phyloP scores from a whole-genome alignment of 2,888 invertebrate species.

The Athetis lepigone region DNA sequence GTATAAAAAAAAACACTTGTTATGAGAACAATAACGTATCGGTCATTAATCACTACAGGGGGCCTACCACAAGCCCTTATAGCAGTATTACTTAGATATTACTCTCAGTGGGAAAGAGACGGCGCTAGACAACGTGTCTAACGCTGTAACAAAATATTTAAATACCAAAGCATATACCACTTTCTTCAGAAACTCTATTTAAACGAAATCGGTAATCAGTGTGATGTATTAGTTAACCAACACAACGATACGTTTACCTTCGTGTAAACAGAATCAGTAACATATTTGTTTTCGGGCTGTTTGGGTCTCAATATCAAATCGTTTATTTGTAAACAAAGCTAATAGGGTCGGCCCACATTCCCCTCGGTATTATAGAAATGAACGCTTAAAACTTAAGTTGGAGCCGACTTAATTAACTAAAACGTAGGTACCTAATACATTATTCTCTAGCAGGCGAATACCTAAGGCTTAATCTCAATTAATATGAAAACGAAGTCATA shows the following conservation, averaged over 20 bases:
- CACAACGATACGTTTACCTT: constrained; percentile 25
- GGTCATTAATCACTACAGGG: too few species aligned
- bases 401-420: constrained; percentile 52
- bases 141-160: too few species aligned
- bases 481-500: constrained; percentile 38
- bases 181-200: background rate
- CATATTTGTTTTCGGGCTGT: constrained; percentile 42
- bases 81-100: too few species aligned
- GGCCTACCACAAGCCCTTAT: too few species aligned
- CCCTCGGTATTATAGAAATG: constrained; percentile 46
- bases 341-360: constrained; percentile 41
- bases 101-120: too few species aligned
- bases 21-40: too few species aligned
- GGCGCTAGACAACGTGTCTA: too few species aligned
- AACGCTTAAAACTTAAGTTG: constrained; percentile 54
- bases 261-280: constrained; percentile 51
- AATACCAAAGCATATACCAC: too few species aligned
- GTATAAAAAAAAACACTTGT: too few species aligned
- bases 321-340: constrained; percentile 43
- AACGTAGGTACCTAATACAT: constrained; percentile 35
- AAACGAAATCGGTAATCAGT: background rate
- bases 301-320: constrained; percentile 50
- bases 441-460: constrained; percentile 34
- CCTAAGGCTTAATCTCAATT: constrained; percentile 46
- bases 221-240: constrained; percentile 33